Evolutionary conservation across 1,140 invertebrate species (phyloP), one percentile per base, ranked within the genome.

Genomic region (Palaemon carinicauda): DNA sequence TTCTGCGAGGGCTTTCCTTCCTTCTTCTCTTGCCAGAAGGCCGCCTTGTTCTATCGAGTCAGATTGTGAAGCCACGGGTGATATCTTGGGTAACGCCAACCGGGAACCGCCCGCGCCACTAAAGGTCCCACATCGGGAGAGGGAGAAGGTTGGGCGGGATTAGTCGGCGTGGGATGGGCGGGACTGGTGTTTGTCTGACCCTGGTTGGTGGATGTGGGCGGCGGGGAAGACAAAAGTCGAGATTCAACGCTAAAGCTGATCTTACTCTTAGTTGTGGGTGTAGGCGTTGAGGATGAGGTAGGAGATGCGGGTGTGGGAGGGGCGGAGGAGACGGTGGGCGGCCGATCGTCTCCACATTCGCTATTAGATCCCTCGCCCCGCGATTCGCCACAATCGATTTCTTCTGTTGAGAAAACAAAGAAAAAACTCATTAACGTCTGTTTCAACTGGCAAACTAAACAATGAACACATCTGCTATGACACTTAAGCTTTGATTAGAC

Each of bases 201-300:
- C 69, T 87, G 78, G 50, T 74, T 65, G 73, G 80, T 19, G 71
- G 85, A 77, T 52, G 85, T 56, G 69, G 85, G 85, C 27, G 85
- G 85, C 69, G 85, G 85, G 14, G 79, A 69, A 1, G 85, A 71
- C 33, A 89, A 56, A 24, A 89, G 81, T n/a, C 83, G 81, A 56
- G 89, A 89, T 52, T 89, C 89, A 12, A 89, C 89, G 52, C 89
- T 89, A 77, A 89, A 89, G 65, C 82, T 89, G 52, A 89, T 89
- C 33, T 88, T 85, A 60, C 81, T 86, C 75, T 86, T 89, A 54
- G 79, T 89, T 19, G 80, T 74, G 51, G 84, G 60, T 10, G 88
- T 84, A 31, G 88, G 74, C 29, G 86, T 84, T 54, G 85, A 87
- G 17, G 84, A 80, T 19, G 80, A 87, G 29, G 84, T 89, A 51